phyloP scores from a whole-genome alignment of 2,113 vertebrate species.

The Nothobranchius kuhntae region DNA sequence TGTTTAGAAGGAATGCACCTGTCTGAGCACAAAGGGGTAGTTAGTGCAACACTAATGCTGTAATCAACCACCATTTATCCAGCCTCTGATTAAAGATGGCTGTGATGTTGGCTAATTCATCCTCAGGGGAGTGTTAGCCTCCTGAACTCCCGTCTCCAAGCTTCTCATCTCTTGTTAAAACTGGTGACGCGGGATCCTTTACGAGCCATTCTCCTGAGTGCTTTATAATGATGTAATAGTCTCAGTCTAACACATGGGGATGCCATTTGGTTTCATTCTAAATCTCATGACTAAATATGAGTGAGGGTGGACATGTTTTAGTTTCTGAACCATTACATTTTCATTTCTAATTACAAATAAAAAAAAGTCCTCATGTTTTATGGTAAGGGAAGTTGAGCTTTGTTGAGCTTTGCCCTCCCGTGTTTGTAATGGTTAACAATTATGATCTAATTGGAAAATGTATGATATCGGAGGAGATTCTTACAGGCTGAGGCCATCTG shows the following conservation, averaged over 20 bases:
- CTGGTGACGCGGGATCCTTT: slow-evolving; percentile 51
- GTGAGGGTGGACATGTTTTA: not conserved
- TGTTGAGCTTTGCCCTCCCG: not conserved
- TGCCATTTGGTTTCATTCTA: not conserved
- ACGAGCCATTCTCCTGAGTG: slow-evolving; percentile 16
- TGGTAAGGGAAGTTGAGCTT: not conserved
- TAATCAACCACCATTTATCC: not conserved
- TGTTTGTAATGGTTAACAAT: not conserved
- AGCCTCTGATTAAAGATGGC: slow-evolving; percentile 4
- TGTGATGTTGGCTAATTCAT: slow-evolving; percentile 11
- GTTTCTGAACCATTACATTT: no score
- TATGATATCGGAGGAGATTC: no score
- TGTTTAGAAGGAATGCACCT: slow-evolving; percentile 20
- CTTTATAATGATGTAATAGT: slow-evolving; percentile 20
- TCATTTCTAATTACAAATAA: no score
- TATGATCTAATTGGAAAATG: not conserved
- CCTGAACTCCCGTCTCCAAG: slow-evolving; percentile 19
- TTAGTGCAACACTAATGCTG: not conserved
- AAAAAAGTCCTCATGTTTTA: not conserved
- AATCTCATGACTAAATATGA: not conserved
- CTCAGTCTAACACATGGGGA: slow-evolving; percentile 2
- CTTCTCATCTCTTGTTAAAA: slow-evolving; percentile 39
- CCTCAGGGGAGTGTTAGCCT: slow-evolving; percentile 17
- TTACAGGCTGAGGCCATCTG: no score
- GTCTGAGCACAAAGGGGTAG: slow-evolving; percentile 1